Evolutionary conservation across 1,140 invertebrate genomes (phyloP), one percentile per base, ranked within the genome.

Genomic region (Lucilia sericata): DNA sequence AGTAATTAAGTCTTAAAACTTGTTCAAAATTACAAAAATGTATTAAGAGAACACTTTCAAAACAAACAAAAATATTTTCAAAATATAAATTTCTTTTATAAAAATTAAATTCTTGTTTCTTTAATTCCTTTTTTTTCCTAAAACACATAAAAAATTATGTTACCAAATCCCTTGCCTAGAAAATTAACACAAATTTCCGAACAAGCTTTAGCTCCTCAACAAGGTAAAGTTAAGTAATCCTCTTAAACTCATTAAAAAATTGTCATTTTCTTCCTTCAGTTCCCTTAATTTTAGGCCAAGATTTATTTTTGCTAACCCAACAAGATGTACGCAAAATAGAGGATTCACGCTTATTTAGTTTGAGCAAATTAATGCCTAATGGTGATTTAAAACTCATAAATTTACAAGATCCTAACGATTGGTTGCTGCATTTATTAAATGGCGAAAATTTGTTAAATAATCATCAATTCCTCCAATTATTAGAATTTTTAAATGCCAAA

Each of bases 321-420:
- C 88, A 90, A 82, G 88, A 90, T 49, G 65, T 90, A 0, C 84
- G 87, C 1, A 86, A 86, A 25, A 82, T 86, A 17, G 88, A 89
- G 75, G 87, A 90, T 51, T 85, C 82, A 0, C 85, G 89, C 4
- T 8, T 85, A 8, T 30, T 89, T 2, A 85, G 55, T 36, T 87
- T 87, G 19, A 84, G 34, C 55, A 85, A 85, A 2, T 4, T 88
- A 8, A 30, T 19, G n/a, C 10, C 84, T 21, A 85, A 85, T 55
- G 86, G 82, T 30, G 65, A 85, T 49, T 49, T 80, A 21, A 49
- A 80, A 10, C 8, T 42, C 7, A 21, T 51, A 4, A 51, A 19
- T 19, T 19, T 21, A 8, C n/a, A 21, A 25, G 19, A 21, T 80
- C 51, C n/a, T 80, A 21, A 55, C 4, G 5, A 42, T 42, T 42